These are phyloP conservation scores for Megaceryle alcyon DNA, from an alignment of 2,797 vertebrate species.

Conservation along the genomic window DNA sequence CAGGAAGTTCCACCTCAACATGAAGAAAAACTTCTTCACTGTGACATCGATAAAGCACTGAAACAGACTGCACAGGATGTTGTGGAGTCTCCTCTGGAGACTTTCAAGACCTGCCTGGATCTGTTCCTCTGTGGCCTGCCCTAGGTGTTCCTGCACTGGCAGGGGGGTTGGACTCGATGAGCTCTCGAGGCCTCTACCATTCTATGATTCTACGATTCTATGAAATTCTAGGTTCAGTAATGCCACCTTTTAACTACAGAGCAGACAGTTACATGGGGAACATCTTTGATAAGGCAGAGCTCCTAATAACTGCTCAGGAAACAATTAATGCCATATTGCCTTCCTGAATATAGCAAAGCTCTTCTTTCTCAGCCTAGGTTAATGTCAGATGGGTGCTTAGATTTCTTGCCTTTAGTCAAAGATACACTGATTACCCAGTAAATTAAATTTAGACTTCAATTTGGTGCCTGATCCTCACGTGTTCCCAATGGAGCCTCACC, in stretches of 20 bases:
- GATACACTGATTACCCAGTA: neutral
- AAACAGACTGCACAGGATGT: no score
- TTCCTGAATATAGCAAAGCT: neutral
- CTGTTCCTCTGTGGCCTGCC: no score
- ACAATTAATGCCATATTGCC: accelerated
- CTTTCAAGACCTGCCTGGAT: no score
- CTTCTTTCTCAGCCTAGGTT: neutral
- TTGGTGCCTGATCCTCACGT: neutral
- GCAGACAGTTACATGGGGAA: neutral
- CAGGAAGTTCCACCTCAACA: no score
- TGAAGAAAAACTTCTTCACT: no score
- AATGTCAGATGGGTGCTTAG: neutral
- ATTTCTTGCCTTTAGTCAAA: neutral
- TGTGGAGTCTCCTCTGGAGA: no score
- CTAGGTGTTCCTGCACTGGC: no score
- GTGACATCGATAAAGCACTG: no score
- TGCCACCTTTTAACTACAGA: neutral
- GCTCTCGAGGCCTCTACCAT: no score
- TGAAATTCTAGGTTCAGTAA: neutral
- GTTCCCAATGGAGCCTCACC: accelerated
- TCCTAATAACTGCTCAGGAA: neutral
- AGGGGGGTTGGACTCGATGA: no score
- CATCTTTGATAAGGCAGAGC: neutral
- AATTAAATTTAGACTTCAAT: neutral
- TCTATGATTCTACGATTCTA: no score